Evolutionary conservation across 2,888 invertebrate species (phyloP).

Genomic region (Seira ritae): DNA sequence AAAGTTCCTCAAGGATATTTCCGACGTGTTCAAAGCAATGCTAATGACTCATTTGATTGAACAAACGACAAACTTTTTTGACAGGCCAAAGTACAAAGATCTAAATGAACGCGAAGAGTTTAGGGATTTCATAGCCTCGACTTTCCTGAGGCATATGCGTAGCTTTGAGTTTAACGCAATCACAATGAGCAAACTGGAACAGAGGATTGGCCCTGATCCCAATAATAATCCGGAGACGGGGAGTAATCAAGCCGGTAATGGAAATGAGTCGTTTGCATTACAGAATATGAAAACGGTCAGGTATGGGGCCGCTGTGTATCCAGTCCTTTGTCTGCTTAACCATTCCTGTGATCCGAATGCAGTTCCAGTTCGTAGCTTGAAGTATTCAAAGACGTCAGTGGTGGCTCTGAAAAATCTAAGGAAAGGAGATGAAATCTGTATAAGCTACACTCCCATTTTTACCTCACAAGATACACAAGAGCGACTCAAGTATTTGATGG

Average conservation of each 20-base stretch:
- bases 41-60: conserved; percentile 64
- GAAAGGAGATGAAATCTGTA: conserved; percentile 69
- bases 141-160: conserved; percentile 68
- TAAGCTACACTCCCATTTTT: conserved; percentile 70
- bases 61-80: conserved; percentile 61
- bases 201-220: not conserved
- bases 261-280: not conserved
- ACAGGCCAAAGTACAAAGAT: conserved; percentile 31
- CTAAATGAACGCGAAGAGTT: conserved; percentile 37
- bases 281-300: conserved; percentile 39
- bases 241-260: not conserved
- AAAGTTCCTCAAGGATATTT: conserved; percentile 39
- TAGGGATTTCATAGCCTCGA: conserved; percentile 62
- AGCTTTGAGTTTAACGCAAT: conserved; percentile 71
- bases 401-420: conserved; percentile 63
- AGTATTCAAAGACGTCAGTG: conserved; percentile 60
- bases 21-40: conserved; percentile 63
- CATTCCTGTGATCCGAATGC: conserved; percentile 72
- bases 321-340: conserved; percentile 67
- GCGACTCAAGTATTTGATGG: conserved; percentile 57
- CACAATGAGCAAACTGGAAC: conserved; percentile 66
- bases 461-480: conserved; percentile 49
- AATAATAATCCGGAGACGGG: conserved; percentile 24
- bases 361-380: conserved; percentile 62
- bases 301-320: conserved; percentile 69